Evolutionary conservation across 2,888 invertebrate species (phyloP).

Genomic region (Drosophila algonquin): DNA sequence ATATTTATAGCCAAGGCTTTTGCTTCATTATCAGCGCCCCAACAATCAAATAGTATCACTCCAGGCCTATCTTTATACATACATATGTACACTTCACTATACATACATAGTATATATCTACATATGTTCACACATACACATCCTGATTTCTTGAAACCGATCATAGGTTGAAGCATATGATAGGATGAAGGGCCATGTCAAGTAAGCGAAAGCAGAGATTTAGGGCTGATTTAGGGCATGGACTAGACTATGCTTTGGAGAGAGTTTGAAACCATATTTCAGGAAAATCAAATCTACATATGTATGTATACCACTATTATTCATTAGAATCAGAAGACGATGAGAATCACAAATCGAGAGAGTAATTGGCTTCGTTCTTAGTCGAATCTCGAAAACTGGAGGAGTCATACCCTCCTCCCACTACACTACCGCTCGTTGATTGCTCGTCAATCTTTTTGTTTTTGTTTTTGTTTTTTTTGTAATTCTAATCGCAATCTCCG

Average conservation of each 20-base stretch:
- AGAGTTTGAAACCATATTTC: too few species aligned
- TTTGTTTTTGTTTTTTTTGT: background rate
- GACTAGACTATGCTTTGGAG: background rate
- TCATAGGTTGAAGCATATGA: background rate
- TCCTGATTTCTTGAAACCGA: background rate
- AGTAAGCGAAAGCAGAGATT: background rate
- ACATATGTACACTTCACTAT: background rate
- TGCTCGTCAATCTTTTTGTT: slow-evolving; percentile 42
- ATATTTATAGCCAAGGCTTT: slow-evolving; percentile 52
- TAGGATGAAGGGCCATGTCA: background rate
- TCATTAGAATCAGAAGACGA: background rate
- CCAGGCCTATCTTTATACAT: slow-evolving; percentile 1
- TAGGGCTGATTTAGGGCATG: background rate
- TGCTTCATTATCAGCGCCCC: slow-evolving; percentile 45
- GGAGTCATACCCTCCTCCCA: slow-evolving; percentile 1
- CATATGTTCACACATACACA: background rate
- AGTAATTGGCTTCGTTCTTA: slow-evolving; percentile 28
- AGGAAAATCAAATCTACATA: background rate
- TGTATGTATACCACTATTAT: background rate
- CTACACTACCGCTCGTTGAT: slow-evolving; percentile 22
- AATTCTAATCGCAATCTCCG: slow-evolving; percentile 40
- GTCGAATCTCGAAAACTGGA: slow-evolving; percentile 27
- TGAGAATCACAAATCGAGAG: slow-evolving; percentile 13
- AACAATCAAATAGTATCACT: slow-evolving; percentile 17
- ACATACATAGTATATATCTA: slow-evolving; percentile 9